Base-by-base conservation (phyloP, 2,888 invertebrate species). In the Melieria picta region DNA sequence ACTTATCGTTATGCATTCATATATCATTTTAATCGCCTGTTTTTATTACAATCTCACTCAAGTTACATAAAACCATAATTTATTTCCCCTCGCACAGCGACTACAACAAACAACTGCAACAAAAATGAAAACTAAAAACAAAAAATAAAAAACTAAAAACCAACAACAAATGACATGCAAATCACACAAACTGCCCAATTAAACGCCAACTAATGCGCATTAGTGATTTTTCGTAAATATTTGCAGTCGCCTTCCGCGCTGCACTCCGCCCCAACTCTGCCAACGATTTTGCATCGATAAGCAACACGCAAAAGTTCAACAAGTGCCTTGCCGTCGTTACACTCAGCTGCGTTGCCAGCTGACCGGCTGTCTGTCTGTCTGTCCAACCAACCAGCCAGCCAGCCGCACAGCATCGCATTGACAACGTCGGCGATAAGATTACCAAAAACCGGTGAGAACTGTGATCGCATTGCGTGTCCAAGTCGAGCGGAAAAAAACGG, bases 251-350 rank as follows among this genome's bases (percentile, higher is more conserved):
- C 30, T 48, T n/a, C 45, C 5, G 2, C 16, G 16, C 7, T 13
- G n/a, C 45, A n/a, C 7, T 16, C 4, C 46, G 4, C 52, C 7
- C 58, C 30, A n/a, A 65, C 11, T 9, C 11, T 1, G 30, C 42
- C 9, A 57, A 46, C 57, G 47, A 66, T 65, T 58, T 50, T 60
- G 30, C 65, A 61, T 58, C 63, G 71, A 71, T 71, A 65, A 60
- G 65, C 46, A 13, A 55, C 71, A 71, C 61, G 65, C 62, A 69
- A 71, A 65, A 71, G 71, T 71, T 50, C 71, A 71, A 65, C 71
- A 71, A 71, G 65, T 71, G 71, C 61, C 30, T 30, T 30, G 30
- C 30, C 30, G 30, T 30, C 30, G 30, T 30, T 30, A 30, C 30
- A 30, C 30, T 30, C 30, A 30, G 30, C 30, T 30, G 30, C 30